These are phyloP conservation scores for Orchesella flavescens DNA, from an alignment of 2,888 invertebrate genomes.

Conservation along the genomic window DNA sequence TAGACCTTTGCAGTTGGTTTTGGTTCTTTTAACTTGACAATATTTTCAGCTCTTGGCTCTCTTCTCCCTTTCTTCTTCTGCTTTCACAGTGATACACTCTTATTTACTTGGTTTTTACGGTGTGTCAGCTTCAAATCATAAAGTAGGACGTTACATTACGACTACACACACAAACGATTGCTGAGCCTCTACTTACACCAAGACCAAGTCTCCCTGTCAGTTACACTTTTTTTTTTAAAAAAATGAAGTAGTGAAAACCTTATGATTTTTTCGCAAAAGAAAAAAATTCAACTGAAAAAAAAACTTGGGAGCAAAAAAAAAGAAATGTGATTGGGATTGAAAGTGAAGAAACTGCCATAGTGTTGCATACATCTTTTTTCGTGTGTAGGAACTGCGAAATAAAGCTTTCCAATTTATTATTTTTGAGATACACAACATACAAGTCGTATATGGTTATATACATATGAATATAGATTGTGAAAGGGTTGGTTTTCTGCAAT, in stretches of 20 bases:
- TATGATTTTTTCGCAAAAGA: not conserved
- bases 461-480: no score
- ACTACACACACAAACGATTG: not conserved
- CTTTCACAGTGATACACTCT: not conserved
- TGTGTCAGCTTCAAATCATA: slow-evolving; percentile 47
- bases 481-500: not conserved
- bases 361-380: no score
- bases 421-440: no score
- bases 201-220: not conserved
- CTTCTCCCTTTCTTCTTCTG: slow-evolving; percentile 15
- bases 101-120: slow-evolving; percentile 46
- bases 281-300: not conserved
- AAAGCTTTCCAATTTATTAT: not conserved
- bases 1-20: no score
- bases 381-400: not conserved
- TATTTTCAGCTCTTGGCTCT: slow-evolving; percentile 21
- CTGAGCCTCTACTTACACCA: not conserved
- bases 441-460: no score
- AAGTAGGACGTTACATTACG: slow-evolving; percentile 36
- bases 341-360: slow-evolving; percentile 1
- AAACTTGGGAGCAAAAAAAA: not conserved
- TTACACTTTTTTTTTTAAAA: slow-evolving; percentile 4
- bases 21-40: slow-evolving; percentile 24
- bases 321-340: slow-evolving; percentile 28
- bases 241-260: not conserved